Evolutionary conservation across 2,888 invertebrate species (phyloP).

Genomic region (Trichogramma dendrolimi): DNA sequence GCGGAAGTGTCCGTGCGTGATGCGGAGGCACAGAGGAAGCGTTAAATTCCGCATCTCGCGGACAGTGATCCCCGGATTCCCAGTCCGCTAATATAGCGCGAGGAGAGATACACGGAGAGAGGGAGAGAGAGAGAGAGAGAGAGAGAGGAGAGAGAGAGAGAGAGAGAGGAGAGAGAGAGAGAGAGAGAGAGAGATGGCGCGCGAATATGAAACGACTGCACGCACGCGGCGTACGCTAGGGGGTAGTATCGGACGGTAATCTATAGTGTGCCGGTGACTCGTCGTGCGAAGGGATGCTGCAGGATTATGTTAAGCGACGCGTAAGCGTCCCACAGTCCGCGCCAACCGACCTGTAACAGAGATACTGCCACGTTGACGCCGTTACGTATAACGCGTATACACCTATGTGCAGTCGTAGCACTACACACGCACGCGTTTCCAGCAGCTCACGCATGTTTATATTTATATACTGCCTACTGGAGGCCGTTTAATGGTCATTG

Average conservation of each 20-base stretch:
- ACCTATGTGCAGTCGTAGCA: conserved; percentile 3
- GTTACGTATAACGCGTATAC: conserved; percentile 32
- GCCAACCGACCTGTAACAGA: conserved; percentile 48
- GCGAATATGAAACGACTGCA: not conserved
- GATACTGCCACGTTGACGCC: conserved; percentile 47
- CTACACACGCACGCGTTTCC: too few relatives aligned
- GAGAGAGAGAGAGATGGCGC: conserved; percentile 13
- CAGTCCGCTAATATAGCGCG: too few relatives aligned
- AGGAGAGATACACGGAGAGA: not conserved
- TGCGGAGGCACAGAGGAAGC: too few relatives aligned
- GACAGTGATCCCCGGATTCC: too few relatives aligned
- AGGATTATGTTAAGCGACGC: conserved; percentile 51
- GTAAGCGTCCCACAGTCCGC: conserved; percentile 49
- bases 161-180: conserved; percentile 5
- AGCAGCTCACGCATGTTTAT: too few relatives aligned
- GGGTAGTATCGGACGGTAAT: conserved; percentile 43
- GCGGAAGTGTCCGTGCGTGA: too few relatives aligned
- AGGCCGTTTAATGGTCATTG: too few relatives aligned
- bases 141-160: conserved; percentile 13
- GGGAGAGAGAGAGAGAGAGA: not conserved
- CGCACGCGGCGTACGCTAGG: not conserved
- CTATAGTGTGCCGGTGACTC: conserved; percentile 37
- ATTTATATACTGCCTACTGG: too few relatives aligned
- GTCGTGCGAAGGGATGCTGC: conserved; percentile 24
- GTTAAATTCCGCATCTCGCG: too few relatives aligned